Percentiles rank a stretch among this genome's conserved stretches.
These are phyloP conservation scores for Rousettus madagascariensis DNA, from an alignment of 2,797 vertebrate species.

Conservation along the genomic window DNA sequence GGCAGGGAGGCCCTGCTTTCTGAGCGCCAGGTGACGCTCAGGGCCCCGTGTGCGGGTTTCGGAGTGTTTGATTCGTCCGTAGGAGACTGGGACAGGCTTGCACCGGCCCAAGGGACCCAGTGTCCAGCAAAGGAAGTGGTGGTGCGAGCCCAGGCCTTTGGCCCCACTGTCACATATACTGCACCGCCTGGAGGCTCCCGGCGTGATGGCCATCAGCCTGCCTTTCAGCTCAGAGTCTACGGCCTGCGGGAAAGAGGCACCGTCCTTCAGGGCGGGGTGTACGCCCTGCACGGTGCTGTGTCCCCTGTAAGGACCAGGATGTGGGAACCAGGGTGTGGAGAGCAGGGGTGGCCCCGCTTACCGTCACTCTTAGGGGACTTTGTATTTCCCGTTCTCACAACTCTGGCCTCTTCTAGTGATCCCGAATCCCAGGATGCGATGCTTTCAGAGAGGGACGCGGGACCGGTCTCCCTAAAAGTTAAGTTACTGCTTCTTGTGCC, in stretches of 20 bases:
- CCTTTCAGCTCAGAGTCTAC: background rate
- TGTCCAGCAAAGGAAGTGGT: background rate
- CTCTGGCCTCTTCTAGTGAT: no score
- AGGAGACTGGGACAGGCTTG: rapidly evolving
- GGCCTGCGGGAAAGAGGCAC: no score
- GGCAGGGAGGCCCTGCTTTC: no score
- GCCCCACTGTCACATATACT: rapidly evolving
- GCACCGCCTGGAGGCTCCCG: background rate
- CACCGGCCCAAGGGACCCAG: background rate
- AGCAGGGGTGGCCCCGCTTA: background rate
- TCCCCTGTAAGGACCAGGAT: background rate
- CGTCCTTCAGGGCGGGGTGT: no score
- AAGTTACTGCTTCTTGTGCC: background rate
- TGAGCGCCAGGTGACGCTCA: no score
- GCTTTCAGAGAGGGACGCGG: background rate
- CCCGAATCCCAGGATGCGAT: background rate
- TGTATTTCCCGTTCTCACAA: background rate
- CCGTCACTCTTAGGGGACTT: background rate
- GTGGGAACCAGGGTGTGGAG: no score
- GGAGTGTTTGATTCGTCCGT: no score
- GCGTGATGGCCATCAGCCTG: rapidly evolving
- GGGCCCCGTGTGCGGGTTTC: background rate
- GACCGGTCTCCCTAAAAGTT: background rate
- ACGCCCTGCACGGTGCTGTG: rapidly evolving
- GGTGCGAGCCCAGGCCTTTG: background rate